Evolutionary conservation across 2,113 vertebrate genomes (phyloP), one percentile per base, ranked within the genome.

Genomic region (Leucosticte australis): DNA sequence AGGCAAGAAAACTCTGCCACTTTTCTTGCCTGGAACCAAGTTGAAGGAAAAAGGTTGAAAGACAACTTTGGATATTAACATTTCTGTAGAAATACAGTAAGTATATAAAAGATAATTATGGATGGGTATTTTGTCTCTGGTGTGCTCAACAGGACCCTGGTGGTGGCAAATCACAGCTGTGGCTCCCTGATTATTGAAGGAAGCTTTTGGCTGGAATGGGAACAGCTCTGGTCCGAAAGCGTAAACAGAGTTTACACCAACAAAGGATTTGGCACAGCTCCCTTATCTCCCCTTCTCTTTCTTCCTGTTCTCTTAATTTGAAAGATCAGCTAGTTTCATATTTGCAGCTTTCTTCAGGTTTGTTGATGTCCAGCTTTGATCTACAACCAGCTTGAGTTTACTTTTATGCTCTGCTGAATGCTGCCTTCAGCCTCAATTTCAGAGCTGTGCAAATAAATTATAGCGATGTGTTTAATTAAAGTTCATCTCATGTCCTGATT

Each of bases 341-440:
- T 87, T 87, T 79, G 74, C 67, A n/a, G 74, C 78, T 93, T 90
- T 80, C 79, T 83, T 80, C 3, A 4, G 2, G 0, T 92, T 95
- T 85, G 68, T 80, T 68, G 88, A 41, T 85, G 90, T 92, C 92
- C 80, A 73, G 74, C 92, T 96, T 95, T 95, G 92, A 90, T 94
- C 82, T 94, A 65, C 82, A 73, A 84, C 92, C 92, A 85, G 67
- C 88, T 79, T 64, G 52, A 89, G 76, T 93, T 96, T 95, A 74
- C 90, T 96, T 96, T 95, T 92, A 88, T 95, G 91, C 86, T 90
- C 68, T 81, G 64, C 92, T 95, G 92, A 95, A 88, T 87, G 80
- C 80, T 92, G 90, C 86, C 92, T 93, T 89, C 94, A 92, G 83
- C 89, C 64, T 80, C 89, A 89, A 59, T 94, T 95, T 95, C 73